Evolutionary conservation across 2,797 vertebrate species (phyloP).

Genomic region (Malurus splendens): DNA sequence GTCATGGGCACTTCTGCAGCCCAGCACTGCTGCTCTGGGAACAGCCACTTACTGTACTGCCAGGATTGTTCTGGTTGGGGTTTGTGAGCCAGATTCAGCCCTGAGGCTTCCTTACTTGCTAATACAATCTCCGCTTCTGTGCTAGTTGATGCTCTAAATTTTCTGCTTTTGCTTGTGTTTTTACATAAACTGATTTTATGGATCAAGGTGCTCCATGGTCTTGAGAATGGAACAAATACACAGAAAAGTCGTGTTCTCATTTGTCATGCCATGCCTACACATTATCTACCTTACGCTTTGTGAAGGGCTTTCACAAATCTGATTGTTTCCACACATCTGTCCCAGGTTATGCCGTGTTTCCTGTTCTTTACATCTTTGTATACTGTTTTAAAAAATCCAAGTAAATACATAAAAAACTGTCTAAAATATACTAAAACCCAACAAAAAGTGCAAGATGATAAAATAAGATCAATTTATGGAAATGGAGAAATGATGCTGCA

Average conservation of each 20-base stretch:
- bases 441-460: not conserved
- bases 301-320: not conserved
- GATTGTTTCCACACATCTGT: not conserved
- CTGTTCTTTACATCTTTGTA: slow-evolving; percentile 57
- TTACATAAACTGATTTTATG: not conserved
- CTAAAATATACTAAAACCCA: not conserved
- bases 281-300: not conserved
- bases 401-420: not conserved
- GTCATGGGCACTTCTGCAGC: not conserved
- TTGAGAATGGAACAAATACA: not conserved
- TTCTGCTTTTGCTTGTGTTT: not conserved
- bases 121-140: not conserved
- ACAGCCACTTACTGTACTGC: not conserved
- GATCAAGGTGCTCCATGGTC: not conserved
- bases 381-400: slow-evolving; percentile 2
- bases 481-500: not conserved
- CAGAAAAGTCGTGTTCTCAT: not conserved
- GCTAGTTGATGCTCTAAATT: not conserved
- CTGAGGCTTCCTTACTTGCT: not conserved
- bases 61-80: not conserved
- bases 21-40: not conserved
- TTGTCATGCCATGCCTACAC: not conserved
- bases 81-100: not conserved
- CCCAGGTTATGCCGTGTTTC: not conserved
- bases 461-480: not conserved